Evolutionary conservation across 2,888 invertebrate species (phyloP).

Genomic region (Scaeva pyrastri): DNA sequence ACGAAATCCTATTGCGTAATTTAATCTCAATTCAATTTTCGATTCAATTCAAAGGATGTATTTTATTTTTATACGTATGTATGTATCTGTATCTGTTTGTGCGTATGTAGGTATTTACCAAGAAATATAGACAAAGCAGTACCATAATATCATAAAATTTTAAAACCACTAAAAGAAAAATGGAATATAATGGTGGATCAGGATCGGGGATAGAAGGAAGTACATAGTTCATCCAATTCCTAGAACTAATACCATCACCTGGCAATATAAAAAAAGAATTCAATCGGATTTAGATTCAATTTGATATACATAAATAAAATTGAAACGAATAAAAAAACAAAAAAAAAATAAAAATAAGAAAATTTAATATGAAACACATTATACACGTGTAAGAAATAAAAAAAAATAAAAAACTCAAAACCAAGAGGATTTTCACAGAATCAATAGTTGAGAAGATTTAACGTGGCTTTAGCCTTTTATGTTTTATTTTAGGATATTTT

Average conservation of each 20-base stretch:
- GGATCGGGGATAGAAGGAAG: neutral
- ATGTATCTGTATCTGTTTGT: too few relatives aligned
- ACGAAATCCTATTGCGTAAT: conserved; percentile 31
- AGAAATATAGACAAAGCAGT: neutral
- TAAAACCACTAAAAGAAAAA: conserved; percentile 44
- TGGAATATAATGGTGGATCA: neutral
- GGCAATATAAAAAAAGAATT: conserved; percentile 71
- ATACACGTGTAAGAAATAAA: too few relatives aligned
- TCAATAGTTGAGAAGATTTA: too few relatives aligned
- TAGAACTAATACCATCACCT: conserved; percentile 64
- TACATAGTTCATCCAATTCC: conserved; percentile 41
- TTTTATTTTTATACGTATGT: too few relatives aligned
- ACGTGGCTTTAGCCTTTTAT: too few relatives aligned
- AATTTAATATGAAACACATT: conserved; percentile 4
- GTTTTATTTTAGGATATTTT: too few relatives aligned
- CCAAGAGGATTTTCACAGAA: too few relatives aligned
- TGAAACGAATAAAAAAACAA: conserved; percentile 21
- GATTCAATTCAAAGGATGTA: neutral
- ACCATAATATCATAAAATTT: conserved; percentile 30
- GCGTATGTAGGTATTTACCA: too few relatives aligned
- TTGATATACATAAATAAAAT: conserved; percentile 35
- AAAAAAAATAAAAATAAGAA: conserved; percentile 2
- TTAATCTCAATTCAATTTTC: conserved; percentile 20
- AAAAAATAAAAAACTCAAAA: too few relatives aligned
- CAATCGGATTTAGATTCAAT: conserved; percentile 67